Percentiles rank a stretch among this genome's conserved stretches.
phyloP scores from a whole-genome alignment of 92 coral and sea anemone genomes.

The Umimayanthus chanpuru region DNA sequence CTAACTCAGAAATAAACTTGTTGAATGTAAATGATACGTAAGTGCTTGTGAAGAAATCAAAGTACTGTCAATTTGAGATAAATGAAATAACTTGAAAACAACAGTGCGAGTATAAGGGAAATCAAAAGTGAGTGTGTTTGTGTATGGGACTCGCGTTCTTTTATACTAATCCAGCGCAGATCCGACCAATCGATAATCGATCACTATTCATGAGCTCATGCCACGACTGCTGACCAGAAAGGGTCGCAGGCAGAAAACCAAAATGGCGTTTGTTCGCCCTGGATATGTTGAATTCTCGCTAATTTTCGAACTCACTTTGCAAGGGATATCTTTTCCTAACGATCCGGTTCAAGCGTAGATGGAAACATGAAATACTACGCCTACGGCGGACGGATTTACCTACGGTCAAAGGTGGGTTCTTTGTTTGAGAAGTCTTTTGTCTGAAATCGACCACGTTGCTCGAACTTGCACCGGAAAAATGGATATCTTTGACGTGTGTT shows the following conservation, averaged over 20 bases:
- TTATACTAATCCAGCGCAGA: background rate
- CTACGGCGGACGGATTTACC: slow-evolving; percentile 20
- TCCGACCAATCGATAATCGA: slow-evolving; percentile 2
- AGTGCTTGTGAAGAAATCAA: too few species aligned
- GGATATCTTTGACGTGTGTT: background rate
- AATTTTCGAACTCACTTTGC: background rate
- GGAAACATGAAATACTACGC: background rate
- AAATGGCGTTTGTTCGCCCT: slow-evolving; percentile 11
- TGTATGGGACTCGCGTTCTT: background rate
- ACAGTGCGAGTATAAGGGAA: too few species aligned
- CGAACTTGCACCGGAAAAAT: too few species aligned
- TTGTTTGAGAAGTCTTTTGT: background rate
- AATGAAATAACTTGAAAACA: too few species aligned
- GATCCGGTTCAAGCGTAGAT: background rate
- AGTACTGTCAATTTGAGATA: too few species aligned
- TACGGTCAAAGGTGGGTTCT: background rate
- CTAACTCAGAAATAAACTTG: too few species aligned
- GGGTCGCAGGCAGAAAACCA: too few species aligned
- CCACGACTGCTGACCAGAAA: too few species aligned
- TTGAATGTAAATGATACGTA: too few species aligned
- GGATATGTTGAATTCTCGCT: background rate
- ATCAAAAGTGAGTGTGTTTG: too few species aligned
- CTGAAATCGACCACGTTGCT: background rate
- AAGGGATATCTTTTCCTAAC: background rate
- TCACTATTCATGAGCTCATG: background rate